These are phyloP conservation scores for Falco punctatus DNA, from an alignment of 2,113 vertebrate genomes.

Conservation along the genomic window DNA sequence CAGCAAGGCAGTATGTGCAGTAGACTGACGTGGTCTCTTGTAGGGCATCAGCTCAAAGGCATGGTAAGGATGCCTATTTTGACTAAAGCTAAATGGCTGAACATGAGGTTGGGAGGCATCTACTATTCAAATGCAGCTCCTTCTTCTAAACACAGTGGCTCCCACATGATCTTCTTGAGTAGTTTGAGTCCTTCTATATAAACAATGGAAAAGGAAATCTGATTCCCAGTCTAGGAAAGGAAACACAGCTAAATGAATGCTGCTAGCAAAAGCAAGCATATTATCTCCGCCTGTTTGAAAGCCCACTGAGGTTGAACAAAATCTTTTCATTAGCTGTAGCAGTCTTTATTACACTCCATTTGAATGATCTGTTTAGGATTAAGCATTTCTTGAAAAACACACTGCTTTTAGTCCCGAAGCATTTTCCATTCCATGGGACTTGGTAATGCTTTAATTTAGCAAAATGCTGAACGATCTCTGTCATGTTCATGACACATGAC, in stretches of 20 bases:
- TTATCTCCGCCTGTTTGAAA: neutral
- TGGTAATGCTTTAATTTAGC: neutral
- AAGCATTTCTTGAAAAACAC: neutral
- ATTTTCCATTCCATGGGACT: neutral
- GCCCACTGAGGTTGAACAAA: neutral
- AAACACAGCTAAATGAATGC: neutral
- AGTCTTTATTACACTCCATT: neutral
- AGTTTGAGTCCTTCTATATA: neutral
- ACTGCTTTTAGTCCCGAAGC: neutral
- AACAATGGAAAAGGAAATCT: neutral
- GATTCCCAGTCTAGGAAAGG: neutral
- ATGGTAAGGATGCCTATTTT: neutral
- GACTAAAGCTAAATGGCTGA: neutral
- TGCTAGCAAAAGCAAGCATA: neutral
- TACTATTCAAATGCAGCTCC: neutral
- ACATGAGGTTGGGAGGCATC: neutral
- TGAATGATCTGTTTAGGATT: constrained; percentile 17
- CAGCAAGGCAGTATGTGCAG: neutral
- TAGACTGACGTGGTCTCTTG: accelerated
- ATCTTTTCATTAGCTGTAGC: constrained; percentile 8
- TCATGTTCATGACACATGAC: neutral
- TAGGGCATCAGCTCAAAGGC: neutral
- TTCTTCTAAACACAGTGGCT: neutral
- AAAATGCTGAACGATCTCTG: neutral
- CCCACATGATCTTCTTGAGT: neutral